phyloP scores from a whole-genome alignment of 2,797 vertebrate genomes.

The Sebastes dallii region DNA sequence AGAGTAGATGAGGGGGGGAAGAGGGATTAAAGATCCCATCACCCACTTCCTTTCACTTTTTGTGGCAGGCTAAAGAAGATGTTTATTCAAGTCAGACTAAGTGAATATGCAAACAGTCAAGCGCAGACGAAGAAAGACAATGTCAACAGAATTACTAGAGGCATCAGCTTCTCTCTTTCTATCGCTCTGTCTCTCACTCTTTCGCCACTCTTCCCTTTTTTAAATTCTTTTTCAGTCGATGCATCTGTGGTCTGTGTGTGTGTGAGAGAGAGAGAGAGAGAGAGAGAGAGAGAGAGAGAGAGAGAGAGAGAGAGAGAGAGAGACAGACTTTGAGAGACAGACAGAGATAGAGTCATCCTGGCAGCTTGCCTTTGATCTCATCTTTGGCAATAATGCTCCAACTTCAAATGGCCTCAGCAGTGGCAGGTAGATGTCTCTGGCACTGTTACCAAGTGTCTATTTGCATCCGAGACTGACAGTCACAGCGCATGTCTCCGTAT shows the following conservation, averaged over 20 bases:
- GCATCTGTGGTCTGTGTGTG: neutral
- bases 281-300: slow-evolving; percentile 21
- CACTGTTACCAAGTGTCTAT: slow-evolving; percentile 39
- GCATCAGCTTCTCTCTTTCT: slow-evolving; percentile 36
- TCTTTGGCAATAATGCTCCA: slow-evolving; percentile 62
- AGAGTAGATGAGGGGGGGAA: neutral
- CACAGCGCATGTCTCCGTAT: slow-evolving; percentile 13
- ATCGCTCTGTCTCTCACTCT: neutral
- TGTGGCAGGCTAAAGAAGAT: slow-evolving; percentile 37
- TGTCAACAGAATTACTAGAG: slow-evolving; percentile 62
- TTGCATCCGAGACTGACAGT: slow-evolving; percentile 59
- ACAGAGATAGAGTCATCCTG: slow-evolving; percentile 44
- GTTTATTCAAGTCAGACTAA: slow-evolving; percentile 49
- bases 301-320: neutral
- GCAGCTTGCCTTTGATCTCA: slow-evolving; percentile 69
- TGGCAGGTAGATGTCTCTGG: slow-evolving; percentile 66
- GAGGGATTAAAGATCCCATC: slow-evolving; percentile 38
- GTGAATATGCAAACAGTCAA: slow-evolving; percentile 56
- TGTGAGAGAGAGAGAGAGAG: slow-evolving; percentile 2
- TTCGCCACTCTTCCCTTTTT: neutral
- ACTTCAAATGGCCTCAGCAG: slow-evolving; percentile 75
- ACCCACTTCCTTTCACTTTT: slow-evolving; percentile 39
- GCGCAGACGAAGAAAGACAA: slow-evolving; percentile 50
- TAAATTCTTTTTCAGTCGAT: slow-evolving; percentile 21
- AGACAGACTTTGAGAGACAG: neutral